phyloP scores from a whole-genome alignment of 2,113 vertebrate species.

The human (Homo sapiens) region DNA sequence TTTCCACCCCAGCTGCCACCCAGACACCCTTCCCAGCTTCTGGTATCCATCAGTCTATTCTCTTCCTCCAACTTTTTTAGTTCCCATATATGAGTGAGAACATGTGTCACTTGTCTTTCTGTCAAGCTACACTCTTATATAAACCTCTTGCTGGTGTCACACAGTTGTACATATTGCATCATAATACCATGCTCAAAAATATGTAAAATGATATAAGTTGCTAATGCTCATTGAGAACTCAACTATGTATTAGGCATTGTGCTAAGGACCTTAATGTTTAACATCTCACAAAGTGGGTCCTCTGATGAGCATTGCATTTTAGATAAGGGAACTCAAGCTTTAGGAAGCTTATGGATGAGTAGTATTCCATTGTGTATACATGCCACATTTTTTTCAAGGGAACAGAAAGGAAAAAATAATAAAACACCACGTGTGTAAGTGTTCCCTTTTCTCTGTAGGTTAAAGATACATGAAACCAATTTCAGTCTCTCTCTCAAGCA shows the following conservation, averaged over 20 bases:
- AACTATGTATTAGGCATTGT: not conserved
- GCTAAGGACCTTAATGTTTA: not conserved
- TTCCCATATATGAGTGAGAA: not conserved
- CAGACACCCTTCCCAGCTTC: not conserved
- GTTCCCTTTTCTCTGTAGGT: not conserved
- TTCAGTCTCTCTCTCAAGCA: not conserved
- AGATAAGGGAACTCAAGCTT: not conserved
- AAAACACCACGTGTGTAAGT: not conserved
- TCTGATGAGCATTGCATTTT: not conserved
- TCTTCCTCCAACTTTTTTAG: not conserved
- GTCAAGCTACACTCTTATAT: not conserved
- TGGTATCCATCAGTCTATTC: not conserved
- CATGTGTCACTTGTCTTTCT: not conserved
- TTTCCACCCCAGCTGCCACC: not conserved
- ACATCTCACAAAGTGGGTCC: not conserved
- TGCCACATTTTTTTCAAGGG: not conserved
- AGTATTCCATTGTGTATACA: no score
- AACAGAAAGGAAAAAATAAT: not conserved
- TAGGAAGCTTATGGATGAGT: not conserved
- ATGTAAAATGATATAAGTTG: not conserved
- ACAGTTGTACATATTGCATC: not conserved
- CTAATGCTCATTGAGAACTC: not conserved
- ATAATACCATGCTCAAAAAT: not conserved
- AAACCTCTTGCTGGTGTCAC: not conserved
- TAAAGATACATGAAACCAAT: not conserved